phyloP scores from a whole-genome alignment of 2,888 invertebrate species.

The Pseudoips prasinana region DNA sequence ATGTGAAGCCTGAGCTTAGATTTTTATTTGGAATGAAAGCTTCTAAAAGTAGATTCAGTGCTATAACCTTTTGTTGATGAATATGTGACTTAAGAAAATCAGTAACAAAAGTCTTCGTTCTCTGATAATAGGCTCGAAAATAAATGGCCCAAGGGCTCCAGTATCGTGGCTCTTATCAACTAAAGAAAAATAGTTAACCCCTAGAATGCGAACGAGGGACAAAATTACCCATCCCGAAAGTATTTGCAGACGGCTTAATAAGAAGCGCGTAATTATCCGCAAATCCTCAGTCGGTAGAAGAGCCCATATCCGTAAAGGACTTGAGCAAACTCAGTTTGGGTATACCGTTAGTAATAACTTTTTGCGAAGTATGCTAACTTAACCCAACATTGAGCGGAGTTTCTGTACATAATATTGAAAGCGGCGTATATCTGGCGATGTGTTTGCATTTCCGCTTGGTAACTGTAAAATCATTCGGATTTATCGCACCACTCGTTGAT shows the following conservation, averaged over 20 bases:
- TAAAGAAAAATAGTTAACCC: constrained; percentile 36
- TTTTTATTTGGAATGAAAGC: too few species aligned
- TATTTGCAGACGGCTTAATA: constrained; percentile 66
- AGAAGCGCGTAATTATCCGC: constrained; percentile 64
- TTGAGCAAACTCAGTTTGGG: constrained; percentile 56
- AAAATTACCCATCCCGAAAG: constrained; percentile 45
- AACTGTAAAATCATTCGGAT: constrained; percentile 34
- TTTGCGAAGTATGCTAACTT: constrained; percentile 43
- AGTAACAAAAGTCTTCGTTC: too few species aligned
- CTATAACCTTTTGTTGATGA: too few species aligned
- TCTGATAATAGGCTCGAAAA: too few species aligned
- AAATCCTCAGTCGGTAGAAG: constrained; percentile 45
- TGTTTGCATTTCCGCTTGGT: constrained; percentile 33
- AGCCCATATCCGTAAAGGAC: constrained; percentile 54
- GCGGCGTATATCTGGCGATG: constrained; percentile 26
- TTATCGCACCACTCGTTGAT: constrained; percentile 17
- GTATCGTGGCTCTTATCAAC: constrained; percentile 22
- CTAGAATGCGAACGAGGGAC: constrained; percentile 32
- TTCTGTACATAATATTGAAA: constrained; percentile 32
- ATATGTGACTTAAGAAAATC: too few species aligned
- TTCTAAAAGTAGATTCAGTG: too few species aligned
- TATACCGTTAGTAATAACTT: constrained; percentile 49
- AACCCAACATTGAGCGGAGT: constrained; percentile 32
- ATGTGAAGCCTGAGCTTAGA: too few species aligned
- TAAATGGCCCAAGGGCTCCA: constrained; percentile 1